Percentiles rank a stretch among this genome's conserved stretches.
Evolutionary conservation across 92 coral and sea anemone genomes (phyloP).

Genomic region (Porites rus): DNA sequence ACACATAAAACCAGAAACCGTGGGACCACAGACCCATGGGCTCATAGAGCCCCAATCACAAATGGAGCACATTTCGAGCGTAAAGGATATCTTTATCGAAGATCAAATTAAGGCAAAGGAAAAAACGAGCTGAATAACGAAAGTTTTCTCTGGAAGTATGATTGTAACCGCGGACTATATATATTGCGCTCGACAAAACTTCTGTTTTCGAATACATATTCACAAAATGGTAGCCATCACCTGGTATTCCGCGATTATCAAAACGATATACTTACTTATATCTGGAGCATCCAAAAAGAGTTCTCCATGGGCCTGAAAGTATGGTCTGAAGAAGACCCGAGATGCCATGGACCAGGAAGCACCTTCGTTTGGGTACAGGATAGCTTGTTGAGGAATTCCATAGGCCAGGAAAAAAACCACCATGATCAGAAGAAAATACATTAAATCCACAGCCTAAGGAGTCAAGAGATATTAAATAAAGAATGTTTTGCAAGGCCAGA

Average conservation of each 20-base stretch:
- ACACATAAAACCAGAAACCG: too few relatives aligned
- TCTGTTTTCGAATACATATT: too few relatives aligned
- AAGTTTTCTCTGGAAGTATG: too few relatives aligned
- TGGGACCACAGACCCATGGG: too few relatives aligned
- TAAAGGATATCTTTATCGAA: too few relatives aligned
- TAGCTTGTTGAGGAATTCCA: conserved; percentile 90
- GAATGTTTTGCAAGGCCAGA: neutral
- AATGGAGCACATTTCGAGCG: too few relatives aligned
- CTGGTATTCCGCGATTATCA: neutral
- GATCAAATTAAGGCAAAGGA: too few relatives aligned
- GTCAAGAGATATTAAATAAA: neutral
- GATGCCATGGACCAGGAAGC: conserved; percentile 71
- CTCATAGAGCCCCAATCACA: too few relatives aligned
- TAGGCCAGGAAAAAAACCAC: conserved; percentile 84
- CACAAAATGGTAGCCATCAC: too few relatives aligned
- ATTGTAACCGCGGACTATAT: too few relatives aligned
- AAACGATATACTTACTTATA: neutral
- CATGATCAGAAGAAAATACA: conserved; percentile 78
- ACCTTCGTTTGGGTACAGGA: conserved; percentile 60
- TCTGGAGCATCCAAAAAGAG: conserved; percentile 66
- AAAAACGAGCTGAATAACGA: too few relatives aligned
- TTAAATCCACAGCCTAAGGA: conserved; percentile 74
- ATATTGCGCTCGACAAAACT: too few relatives aligned
- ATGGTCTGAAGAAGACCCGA: conserved; percentile 81
- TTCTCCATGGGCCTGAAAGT: conserved; percentile 88